Evolutionary conservation across 2,113 vertebrate species (phyloP).

Genomic region (Eclectus roratus): DNA sequence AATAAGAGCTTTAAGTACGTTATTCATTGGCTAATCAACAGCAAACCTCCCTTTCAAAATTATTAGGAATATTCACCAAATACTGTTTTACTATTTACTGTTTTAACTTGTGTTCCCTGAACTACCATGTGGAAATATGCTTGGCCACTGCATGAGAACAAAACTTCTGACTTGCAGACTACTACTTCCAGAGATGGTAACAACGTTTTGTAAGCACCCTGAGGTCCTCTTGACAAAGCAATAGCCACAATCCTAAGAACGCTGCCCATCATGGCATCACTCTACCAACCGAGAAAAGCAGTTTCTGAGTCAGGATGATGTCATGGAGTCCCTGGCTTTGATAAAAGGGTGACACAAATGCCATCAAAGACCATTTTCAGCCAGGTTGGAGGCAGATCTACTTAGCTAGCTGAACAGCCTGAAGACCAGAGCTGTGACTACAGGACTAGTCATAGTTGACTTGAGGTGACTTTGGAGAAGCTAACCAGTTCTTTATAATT

Average conservation of each 20-base stretch:
- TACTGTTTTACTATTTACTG: too few species aligned
- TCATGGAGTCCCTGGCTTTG: background rate
- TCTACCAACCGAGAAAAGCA: background rate
- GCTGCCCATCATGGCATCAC: background rate
- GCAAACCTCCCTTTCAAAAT: background rate
- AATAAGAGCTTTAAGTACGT: fast-evolving
- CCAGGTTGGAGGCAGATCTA: background rate
- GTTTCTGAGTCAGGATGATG: background rate
- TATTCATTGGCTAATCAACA: background rate
- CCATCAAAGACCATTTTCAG: background rate
- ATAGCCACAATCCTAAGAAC: background rate
- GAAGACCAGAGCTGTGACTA: background rate
- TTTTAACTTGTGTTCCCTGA: background rate
- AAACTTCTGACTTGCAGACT: background rate
- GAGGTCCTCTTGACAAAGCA: background rate
- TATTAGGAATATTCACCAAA: background rate
- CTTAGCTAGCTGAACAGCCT: background rate
- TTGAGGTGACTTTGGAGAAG: background rate
- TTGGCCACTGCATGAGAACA: background rate
- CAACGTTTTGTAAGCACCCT: background rate
- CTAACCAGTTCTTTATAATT: background rate
- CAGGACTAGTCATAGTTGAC: background rate
- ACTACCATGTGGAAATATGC: background rate
- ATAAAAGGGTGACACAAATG: background rate
- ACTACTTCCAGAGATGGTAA: background rate